Conservation (phyloP, 2,888 invertebrate species). For the Adelognathus sp. region DNA sequence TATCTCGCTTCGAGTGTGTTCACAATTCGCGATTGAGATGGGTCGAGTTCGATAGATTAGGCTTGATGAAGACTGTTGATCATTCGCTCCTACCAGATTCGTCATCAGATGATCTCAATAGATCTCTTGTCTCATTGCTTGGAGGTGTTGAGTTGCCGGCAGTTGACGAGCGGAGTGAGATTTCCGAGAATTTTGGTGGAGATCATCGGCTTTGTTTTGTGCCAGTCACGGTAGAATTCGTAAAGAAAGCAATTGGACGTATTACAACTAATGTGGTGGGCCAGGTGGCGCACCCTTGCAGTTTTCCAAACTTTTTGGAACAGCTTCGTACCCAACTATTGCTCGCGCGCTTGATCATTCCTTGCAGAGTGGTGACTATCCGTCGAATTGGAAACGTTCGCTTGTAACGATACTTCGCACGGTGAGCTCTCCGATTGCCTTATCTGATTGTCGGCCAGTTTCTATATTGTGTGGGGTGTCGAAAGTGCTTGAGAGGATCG, state of each 20-base stretch:
- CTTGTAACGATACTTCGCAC: not conserved
- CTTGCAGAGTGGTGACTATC: not conserved
- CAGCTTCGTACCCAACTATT: not conserved
- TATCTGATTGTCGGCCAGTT: constrained; percentile 7
- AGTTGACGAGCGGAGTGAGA: not conserved
- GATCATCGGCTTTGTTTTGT: not conserved
- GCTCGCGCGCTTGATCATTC: not conserved
- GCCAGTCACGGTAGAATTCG: not conserved
- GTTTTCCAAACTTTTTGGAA: not conserved
- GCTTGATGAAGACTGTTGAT: not conserved
- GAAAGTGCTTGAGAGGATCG: constrained; percentile 9
- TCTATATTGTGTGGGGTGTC: constrained; percentile 12
- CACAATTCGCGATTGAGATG: not conserved
- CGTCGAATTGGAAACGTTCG: not conserved
- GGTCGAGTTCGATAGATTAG: not conserved
- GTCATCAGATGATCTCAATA: not conserved
- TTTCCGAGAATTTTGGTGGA: not conserved
- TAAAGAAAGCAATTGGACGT: not conserved
- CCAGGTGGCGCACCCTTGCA: not conserved
- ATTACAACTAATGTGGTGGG: not conserved
- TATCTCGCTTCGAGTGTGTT: not conserved
- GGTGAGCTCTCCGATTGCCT: not conserved
- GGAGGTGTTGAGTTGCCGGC: not conserved
- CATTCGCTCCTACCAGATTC: not conserved
- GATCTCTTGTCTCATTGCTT: not conserved